Percentiles rank a stretch among this genome's conserved stretches.
Conservation (phyloP, 37 sponge, comb jelly and placozoan species). For the Spongia lamella region DNA sequence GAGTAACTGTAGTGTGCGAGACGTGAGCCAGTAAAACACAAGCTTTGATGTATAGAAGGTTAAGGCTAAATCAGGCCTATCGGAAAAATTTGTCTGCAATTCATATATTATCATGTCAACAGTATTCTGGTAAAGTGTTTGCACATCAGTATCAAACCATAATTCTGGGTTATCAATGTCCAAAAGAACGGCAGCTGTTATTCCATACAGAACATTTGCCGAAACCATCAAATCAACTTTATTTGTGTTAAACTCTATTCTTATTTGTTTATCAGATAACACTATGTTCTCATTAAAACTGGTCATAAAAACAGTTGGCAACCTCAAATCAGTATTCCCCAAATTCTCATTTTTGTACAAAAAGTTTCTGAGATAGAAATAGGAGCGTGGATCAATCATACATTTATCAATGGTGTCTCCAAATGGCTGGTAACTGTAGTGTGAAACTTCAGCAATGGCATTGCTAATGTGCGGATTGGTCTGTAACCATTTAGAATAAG, state of each 20-base stretch:
- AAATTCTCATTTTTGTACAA: conserved; percentile 2
- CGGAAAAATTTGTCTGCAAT: conserved; percentile 42
- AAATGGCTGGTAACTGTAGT: conserved; percentile 49
- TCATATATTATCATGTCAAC: conserved; percentile 32
- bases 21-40: conserved; percentile 63
- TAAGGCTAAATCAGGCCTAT: conserved; percentile 48
- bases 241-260: conserved; percentile 39
- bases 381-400: conserved; percentile 45
- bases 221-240: conserved; percentile 53
- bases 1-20: conserved; percentile 48
- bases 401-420: neutral
- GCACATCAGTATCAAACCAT: conserved; percentile 59
- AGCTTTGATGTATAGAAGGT: conserved; percentile 56
- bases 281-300: conserved; percentile 3
- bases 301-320: conserved; percentile 14
- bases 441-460: conserved; percentile 22
- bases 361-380: conserved; percentile 41
- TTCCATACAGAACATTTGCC: conserved; percentile 48
- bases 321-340: neutral
- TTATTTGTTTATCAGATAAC: conserved; percentile 2
- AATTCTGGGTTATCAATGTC: neutral
- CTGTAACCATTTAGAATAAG: conserved; percentile 11
- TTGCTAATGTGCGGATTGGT: conserved; percentile 26
- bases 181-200: conserved; percentile 30
- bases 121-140: conserved; percentile 48